A percentile compares a stretch with the other conserved stretches of the same genome.
Evolutionary conservation across 30 jellyfish, hydroid and myxozoan genomes (phyloP).

Genomic region (Cassiopea xamachana): DNA sequence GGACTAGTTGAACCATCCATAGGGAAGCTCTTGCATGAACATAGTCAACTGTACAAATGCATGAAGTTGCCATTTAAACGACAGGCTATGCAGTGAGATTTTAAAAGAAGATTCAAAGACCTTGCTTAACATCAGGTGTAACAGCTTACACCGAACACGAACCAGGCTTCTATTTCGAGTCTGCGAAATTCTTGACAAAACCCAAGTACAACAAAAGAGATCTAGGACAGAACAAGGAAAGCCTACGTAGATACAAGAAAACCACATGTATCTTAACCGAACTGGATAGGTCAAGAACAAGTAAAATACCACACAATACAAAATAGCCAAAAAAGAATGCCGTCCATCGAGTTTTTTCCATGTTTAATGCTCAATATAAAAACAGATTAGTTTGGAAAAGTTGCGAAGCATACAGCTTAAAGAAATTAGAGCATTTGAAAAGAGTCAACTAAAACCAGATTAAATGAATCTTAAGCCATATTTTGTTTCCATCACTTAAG

Average conservation of each 20-base stretch:
- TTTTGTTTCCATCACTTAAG: conserved; percentile 21
- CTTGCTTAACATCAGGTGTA: not conserved
- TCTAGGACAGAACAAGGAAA: not conserved
- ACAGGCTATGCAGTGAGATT: too few relatives aligned
- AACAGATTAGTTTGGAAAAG: conserved; percentile 50
- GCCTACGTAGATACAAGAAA: conserved; percentile 37
- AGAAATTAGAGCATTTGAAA: not conserved
- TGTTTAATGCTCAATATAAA: conserved; percentile 6
- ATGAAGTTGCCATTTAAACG: too few relatives aligned
- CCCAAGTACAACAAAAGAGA: conserved; percentile 30
- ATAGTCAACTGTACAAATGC: too few relatives aligned
- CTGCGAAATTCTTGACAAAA: conserved; percentile 43
- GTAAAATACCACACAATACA: conserved; percentile 27
- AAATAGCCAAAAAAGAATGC: conserved; percentile 56
- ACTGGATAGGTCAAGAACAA: conserved; percentile 22
- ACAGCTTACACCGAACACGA: not conserved
- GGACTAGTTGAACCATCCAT: too few relatives aligned
- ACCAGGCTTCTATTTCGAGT: conserved; percentile 37
- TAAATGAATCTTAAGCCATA: conserved; percentile 17
- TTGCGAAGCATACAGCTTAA: conserved; percentile 60
- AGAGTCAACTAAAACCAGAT: conserved; percentile 15
- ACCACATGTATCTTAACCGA: conserved; percentile 60
- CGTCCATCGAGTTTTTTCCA: conserved; percentile 4
- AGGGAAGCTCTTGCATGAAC: too few relatives aligned
- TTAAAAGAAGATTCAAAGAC: not conserved